These are phyloP conservation scores for Hypomecis punctinalis DNA, from an alignment of 2,888 invertebrate species.

Conservation along the genomic window DNA sequence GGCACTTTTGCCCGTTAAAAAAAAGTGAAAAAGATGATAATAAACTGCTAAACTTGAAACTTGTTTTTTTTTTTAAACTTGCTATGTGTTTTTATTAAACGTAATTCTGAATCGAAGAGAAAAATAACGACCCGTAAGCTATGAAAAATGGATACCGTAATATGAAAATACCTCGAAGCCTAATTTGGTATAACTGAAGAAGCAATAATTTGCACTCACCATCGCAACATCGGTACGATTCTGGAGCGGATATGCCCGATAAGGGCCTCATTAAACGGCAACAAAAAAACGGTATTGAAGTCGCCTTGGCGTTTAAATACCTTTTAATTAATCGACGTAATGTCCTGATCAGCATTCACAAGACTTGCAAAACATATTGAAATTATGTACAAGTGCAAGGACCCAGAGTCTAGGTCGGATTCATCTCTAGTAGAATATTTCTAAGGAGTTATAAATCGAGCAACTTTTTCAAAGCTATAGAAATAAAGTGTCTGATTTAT, in stretches of 20 bases:
- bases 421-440: neutral
- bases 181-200: conserved; percentile 57
- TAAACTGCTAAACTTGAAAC: no score
- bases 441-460: neutral
- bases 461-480: neutral
- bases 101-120: no score
- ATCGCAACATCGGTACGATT: conserved; percentile 55
- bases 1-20: no score
- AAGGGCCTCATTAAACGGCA: conserved; percentile 76
- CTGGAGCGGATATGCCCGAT: conserved; percentile 71
- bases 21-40: no score
- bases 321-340: conserved; percentile 69
- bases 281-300: conserved; percentile 66
- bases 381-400: neutral
- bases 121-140: no score
- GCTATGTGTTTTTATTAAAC: no score
- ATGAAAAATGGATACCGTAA: neutral
- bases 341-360: conserved; percentile 33
- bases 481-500: neutral
- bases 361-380: neutral
- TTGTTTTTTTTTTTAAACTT: no score
- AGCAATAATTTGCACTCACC: conserved; percentile 54
- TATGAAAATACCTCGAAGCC: conserved; percentile 26
- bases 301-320: conserved; percentile 70
- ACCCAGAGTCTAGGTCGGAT: neutral